A percentile compares a stretch with the other conserved stretches of the same genome.
Conservation (phyloP, 30 jellyfish, hydroid and myxozoan genomes). For the Mastigias papua region DNA sequence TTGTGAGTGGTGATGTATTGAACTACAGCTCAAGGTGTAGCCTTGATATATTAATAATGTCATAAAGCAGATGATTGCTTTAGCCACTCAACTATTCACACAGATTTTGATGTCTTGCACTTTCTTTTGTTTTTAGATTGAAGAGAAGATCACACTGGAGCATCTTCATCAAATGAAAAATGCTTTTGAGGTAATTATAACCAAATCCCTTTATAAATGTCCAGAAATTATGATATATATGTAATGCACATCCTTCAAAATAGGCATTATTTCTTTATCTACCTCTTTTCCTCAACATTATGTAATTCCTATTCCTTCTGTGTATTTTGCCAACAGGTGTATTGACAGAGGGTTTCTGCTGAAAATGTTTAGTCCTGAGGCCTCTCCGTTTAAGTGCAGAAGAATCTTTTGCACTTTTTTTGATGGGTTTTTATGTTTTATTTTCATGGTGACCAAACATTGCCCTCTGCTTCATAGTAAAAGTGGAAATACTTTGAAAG, state of each 20-base stretch:
- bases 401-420: too few relatives aligned
- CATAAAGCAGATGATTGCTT: too few relatives aligned
- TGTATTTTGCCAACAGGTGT: background rate
- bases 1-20: too few relatives aligned
- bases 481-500: too few relatives aligned
- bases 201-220: background rate
- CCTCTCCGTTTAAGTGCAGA: background rate
- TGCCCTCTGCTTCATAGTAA: too few relatives aligned
- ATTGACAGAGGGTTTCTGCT: background rate
- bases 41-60: too few relatives aligned
- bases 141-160: slow-evolving; percentile 86
- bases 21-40: too few relatives aligned
- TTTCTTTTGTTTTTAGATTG: slow-evolving; percentile 74
- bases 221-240: too few relatives aligned
- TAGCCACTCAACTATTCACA: too few relatives aligned
- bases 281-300: background rate
- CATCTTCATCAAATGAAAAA: slow-evolving; percentile 83
- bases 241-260: too few relatives aligned
- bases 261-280: background rate
- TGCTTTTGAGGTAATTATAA: slow-evolving; percentile 86
- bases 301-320: background rate
- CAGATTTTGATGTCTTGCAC: too few relatives aligned
- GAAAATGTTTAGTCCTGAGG: background rate
- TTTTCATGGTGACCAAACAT: too few relatives aligned
- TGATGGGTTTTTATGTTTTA: background rate